These are phyloP conservation scores for Archaeoteleia sp. DNA, from an alignment of 2,888 invertebrate genomes.

Conservation along the genomic window DNA sequence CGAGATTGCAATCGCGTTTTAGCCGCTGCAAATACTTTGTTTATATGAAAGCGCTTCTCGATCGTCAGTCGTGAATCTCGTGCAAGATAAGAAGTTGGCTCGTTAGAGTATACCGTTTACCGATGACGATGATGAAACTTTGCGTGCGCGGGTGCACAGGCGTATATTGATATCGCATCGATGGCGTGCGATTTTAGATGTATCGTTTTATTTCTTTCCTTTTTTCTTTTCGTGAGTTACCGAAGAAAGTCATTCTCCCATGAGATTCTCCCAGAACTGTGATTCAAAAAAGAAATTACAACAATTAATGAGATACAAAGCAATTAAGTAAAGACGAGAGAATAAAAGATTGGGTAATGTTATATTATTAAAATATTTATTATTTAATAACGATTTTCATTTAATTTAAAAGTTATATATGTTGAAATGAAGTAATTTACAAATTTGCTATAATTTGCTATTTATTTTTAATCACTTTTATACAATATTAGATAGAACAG, in stretches of 20 bases:
- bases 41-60: constrained; percentile 28
- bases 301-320: too few relatives aligned
- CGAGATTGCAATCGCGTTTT: constrained; percentile 31
- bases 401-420: too few relatives aligned
- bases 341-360: too few relatives aligned
- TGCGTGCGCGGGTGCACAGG: constrained; percentile 36
- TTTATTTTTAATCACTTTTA: too few relatives aligned
- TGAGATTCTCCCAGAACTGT: too few relatives aligned
- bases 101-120: constrained; percentile 36
- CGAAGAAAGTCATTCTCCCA: too few relatives aligned
- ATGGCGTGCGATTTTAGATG: constrained; percentile 26
- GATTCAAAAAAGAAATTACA: too few relatives aligned
- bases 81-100: constrained; percentile 39
- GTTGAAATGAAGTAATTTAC: not conserved
- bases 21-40: constrained; percentile 19
- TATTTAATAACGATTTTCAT: too few relatives aligned
- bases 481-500: too few relatives aligned
- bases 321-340: too few relatives aligned
- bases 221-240: too few relatives aligned
- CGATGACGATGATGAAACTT: constrained; percentile 43
- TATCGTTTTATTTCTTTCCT: not conserved
- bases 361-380: too few relatives aligned
- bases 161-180: constrained; percentile 23
- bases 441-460: not conserved
- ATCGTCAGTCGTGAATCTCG: constrained; percentile 45